These are phyloP conservation scores for Drosophila punjabiensis DNA, from an alignment of 1,140 invertebrate species.

Conservation along the genomic window DNA sequence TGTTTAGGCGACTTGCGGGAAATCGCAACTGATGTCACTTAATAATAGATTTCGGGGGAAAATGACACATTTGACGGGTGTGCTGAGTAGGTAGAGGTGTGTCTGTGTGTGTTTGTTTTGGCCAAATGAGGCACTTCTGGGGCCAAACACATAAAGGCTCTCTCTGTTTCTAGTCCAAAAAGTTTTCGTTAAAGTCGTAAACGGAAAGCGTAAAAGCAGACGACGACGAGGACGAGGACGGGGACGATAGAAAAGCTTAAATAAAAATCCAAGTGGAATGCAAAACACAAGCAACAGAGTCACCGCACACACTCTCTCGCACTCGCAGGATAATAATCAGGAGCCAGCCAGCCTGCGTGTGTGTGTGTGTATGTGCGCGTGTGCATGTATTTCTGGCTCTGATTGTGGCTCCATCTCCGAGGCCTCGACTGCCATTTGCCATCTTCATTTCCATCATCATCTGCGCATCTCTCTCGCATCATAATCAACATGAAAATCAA, in stretches of 20 bases:
- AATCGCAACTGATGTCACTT: constrained; percentile 28
- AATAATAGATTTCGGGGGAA: constrained; percentile 16
- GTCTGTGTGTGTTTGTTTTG: neutral
- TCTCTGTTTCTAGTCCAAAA: constrained; percentile 15
- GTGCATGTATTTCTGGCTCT: constrained; percentile 22
- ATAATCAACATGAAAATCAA: constrained; percentile 84
- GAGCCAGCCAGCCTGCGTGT: too few species aligned
- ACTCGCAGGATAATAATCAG: constrained; percentile 36
- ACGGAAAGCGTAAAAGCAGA: constrained; percentile 36
- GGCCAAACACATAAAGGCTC: constrained; percentile 37
- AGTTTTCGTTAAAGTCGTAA: constrained; percentile 70
- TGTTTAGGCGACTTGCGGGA: constrained; percentile 20
- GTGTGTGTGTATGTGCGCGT: neutral
- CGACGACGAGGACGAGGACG: constrained; percentile 1
- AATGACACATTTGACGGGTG: constrained; percentile 9
- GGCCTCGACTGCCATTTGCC: constrained; percentile 62
- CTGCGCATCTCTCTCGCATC: constrained; percentile 63
- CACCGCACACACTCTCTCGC: constrained; percentile 1
- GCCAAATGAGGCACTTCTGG: constrained; percentile 26
- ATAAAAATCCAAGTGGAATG: constrained; percentile 60
- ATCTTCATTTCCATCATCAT: constrained; percentile 81
- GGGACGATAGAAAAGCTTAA: constrained; percentile 50
- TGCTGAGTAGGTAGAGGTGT: neutral
- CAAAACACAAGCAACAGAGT: constrained; percentile 52
- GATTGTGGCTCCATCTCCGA: constrained; percentile 39